Evolutionary conservation across 2,888 invertebrate species (phyloP).

Genomic region (Conchocele bisecta): DNA sequence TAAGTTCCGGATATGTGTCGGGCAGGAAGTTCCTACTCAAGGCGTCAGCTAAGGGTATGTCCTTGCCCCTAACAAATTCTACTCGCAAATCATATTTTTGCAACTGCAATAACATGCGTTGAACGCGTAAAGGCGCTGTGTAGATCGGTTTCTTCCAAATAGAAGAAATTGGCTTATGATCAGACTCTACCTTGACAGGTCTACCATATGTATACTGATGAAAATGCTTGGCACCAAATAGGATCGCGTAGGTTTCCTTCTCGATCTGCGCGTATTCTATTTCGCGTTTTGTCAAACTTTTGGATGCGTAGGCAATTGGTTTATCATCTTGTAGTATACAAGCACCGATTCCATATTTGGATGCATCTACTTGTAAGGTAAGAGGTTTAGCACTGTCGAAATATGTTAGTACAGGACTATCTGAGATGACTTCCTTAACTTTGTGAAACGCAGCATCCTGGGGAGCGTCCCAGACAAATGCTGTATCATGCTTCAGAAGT

Average conservation of each 20-base stretch:
- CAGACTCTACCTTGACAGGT: conserved; percentile 42
- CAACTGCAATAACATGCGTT: conserved; percentile 38
- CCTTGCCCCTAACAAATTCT: conserved; percentile 11
- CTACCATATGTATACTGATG: conserved; percentile 47
- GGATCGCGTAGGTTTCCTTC: conserved; percentile 44
- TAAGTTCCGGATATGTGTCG: conserved; percentile 32
- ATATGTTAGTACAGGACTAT: conserved; percentile 7
- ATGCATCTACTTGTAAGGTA: conserved; percentile 20
- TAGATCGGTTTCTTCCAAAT: conserved; percentile 32
- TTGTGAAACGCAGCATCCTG: conserved; percentile 10
- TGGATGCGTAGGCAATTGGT: conserved; percentile 34
- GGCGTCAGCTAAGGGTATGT: conserved; percentile 28
- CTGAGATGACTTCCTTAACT: conserved; percentile 11
- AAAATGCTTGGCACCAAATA: conserved; percentile 46
- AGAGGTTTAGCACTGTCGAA: conserved; percentile 1
- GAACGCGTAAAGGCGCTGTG: conserved; percentile 27
- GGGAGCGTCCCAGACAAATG: conserved; percentile 15
- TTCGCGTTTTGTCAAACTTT: conserved; percentile 43
- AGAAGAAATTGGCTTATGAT: conserved; percentile 41
- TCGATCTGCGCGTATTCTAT: conserved; percentile 57
- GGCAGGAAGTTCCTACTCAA: conserved; percentile 27
- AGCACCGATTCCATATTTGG: conserved; percentile 32
- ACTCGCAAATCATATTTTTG: conserved; percentile 39
- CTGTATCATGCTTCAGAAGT: conserved; percentile 12
- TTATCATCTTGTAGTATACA: conserved; percentile 32